These are phyloP conservation scores for Urocyon cinereoargenteus DNA, from an alignment of 2,797 vertebrate genomes.

Conservation along the genomic window DNA sequence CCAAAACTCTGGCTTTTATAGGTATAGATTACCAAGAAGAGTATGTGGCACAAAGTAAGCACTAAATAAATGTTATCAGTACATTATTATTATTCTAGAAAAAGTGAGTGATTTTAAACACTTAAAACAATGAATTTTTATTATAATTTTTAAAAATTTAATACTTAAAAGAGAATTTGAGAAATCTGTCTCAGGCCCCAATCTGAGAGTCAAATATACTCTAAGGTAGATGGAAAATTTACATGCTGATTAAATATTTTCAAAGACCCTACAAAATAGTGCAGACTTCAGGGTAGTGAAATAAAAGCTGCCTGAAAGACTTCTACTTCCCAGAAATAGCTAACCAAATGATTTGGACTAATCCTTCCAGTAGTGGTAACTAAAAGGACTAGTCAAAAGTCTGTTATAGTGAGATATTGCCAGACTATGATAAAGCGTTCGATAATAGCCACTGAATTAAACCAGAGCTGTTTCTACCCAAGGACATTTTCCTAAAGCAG, in stretches of 20 bases:
- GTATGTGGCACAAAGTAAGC: background rate
- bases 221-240: background rate
- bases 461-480: background rate
- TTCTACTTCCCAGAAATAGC: background rate
- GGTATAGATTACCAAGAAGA: background rate
- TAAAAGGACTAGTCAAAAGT: background rate
- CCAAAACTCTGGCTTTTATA: background rate
- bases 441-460: background rate
- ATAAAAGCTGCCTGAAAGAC: background rate
- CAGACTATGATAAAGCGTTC: background rate
- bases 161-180: background rate
- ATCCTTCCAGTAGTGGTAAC: background rate
- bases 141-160: background rate
- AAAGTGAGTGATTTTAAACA: background rate
- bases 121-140: background rate
- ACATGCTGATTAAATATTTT: background rate
- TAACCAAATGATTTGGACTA: background rate
- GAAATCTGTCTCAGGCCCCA: background rate
- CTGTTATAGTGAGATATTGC: background rate
- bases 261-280: background rate
- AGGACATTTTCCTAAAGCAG: background rate
- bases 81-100: background rate
- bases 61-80: background rate
- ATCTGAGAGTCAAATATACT: background rate
- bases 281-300: background rate